A percentile compares a stretch with the other conserved stretches of the same genome.
Evolutionary conservation across 1,140 invertebrate genomes (phyloP).

Genomic region (Camponotus pennsylvanicus): DNA sequence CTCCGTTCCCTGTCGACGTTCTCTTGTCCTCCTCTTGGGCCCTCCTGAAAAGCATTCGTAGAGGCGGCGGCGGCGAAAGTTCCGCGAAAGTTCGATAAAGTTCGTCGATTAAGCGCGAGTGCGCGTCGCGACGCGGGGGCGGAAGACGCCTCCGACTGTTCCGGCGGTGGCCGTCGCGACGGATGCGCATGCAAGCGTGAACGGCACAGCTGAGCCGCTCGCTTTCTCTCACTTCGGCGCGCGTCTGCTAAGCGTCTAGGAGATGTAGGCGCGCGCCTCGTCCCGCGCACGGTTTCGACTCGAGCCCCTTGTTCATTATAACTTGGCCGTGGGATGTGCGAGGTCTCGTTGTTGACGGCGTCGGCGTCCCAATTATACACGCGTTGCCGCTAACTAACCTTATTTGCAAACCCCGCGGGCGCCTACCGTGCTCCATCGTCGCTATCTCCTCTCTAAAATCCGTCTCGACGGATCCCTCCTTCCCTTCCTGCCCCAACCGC

Average conservation of each 20-base stretch:
- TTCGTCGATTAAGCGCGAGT: constrained; percentile 78
- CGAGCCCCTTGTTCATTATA: constrained; percentile 78
- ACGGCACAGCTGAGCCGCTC: constrained; percentile 22
- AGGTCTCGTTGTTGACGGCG: constrained; percentile 79
- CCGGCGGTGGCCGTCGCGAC: constrained; percentile 49
- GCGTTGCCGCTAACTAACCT: constrained; percentile 84
- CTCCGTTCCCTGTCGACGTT: neutral
- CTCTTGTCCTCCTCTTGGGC: neutral
- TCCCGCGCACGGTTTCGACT: constrained; percentile 51
- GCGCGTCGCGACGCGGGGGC: constrained; percentile 61
- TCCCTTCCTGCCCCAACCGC: neutral
- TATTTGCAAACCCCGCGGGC: constrained; percentile 80
- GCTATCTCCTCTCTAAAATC: constrained; percentile 58
- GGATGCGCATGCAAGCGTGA: constrained; percentile 57
- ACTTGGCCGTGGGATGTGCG: constrained; percentile 78
- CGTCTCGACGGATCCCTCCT: constrained; percentile 26
- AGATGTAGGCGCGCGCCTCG: constrained; percentile 33
- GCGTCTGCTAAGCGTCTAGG: constrained; percentile 34
- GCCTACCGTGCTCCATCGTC: constrained; percentile 67
- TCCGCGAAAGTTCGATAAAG: constrained; percentile 77
- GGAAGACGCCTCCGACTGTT: constrained; percentile 41
- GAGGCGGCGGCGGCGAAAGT: constrained; percentile 52
- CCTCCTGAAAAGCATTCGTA: constrained; percentile 36
- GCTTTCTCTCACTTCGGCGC: constrained; percentile 3
- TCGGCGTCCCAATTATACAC: constrained; percentile 82